Conservation (phyloP, 1,140 invertebrate species). For the Sitodiplosis mosellana region DNA sequence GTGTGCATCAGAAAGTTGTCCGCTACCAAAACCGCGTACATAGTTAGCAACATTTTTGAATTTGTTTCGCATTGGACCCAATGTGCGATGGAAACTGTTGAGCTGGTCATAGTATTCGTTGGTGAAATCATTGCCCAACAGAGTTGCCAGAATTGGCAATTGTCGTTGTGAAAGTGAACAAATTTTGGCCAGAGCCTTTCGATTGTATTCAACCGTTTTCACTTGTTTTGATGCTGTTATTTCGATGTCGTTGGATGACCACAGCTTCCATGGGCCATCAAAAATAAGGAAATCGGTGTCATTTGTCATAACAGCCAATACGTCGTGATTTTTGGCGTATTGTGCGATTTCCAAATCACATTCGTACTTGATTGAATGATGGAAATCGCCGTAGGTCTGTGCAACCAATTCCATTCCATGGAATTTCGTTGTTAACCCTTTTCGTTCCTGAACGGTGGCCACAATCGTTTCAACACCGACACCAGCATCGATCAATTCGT, state of each 20-base stretch:
- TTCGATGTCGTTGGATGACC: neutral
- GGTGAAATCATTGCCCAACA: neutral
- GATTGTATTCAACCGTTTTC: neutral
- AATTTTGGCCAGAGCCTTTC: neutral
- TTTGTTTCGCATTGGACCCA: too few species aligned
- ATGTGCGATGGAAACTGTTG: neutral
- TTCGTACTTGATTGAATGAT: neutral
- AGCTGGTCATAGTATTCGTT: neutral
- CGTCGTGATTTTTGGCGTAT: neutral
- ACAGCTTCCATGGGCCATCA: neutral
- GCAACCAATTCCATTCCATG: neutral
- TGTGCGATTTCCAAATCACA: neutral
- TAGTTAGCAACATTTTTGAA: neutral
- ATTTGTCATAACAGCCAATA: neutral
- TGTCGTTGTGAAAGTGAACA: neutral
- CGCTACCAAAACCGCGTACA: neutral
- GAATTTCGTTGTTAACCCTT: neutral
- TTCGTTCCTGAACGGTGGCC: too few species aligned
- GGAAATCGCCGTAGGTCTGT: neutral
- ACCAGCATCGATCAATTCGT: neutral
- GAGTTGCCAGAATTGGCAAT: neutral
- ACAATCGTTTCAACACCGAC: neutral
- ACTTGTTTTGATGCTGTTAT: neutral
- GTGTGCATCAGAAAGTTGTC: neutral
- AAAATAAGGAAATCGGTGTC: conserved; percentile 1